These are phyloP conservation scores for Tapera naevia DNA, from an alignment of 2,797 vertebrate species.

Conservation along the genomic window DNA sequence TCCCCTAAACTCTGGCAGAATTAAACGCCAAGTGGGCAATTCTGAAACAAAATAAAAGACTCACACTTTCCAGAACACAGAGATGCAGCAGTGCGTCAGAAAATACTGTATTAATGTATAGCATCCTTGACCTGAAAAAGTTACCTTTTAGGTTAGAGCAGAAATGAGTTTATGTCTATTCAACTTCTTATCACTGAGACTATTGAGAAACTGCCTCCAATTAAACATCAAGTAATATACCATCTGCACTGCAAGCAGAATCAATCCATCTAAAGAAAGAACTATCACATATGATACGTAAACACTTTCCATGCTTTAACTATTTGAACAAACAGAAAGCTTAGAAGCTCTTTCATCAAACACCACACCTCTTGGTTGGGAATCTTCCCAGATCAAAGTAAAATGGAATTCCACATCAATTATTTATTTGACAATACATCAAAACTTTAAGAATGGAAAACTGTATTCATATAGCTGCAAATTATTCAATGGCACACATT, in stretches of 20 bases:
- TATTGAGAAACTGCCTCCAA: neutral
- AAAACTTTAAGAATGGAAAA: neutral
- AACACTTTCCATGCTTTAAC: neutral
- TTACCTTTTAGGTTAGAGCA: neutral
- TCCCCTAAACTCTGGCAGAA: neutral
- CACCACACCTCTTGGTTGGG: neutral
- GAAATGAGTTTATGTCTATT: neutral
- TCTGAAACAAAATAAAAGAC: neutral
- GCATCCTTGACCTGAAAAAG: neutral
- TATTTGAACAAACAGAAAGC: neutral
- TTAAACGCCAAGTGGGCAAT: neutral
- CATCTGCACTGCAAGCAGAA: neutral
- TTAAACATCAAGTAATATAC: neutral
- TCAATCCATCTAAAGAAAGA: neutral
- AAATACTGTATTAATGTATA: neutral
- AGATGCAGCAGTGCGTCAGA: neutral
- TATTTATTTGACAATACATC: neutral
- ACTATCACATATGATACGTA: neutral
- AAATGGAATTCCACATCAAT: neutral
- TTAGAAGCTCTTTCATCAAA: neutral
- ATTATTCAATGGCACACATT: neutral
- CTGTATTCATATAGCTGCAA: neutral
- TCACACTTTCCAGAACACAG: neutral
- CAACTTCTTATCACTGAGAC: neutral
- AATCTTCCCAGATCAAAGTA: neutral